Base-by-base conservation (phyloP, 1,140 invertebrate species). In the Drosophila paulistorum region DNA sequence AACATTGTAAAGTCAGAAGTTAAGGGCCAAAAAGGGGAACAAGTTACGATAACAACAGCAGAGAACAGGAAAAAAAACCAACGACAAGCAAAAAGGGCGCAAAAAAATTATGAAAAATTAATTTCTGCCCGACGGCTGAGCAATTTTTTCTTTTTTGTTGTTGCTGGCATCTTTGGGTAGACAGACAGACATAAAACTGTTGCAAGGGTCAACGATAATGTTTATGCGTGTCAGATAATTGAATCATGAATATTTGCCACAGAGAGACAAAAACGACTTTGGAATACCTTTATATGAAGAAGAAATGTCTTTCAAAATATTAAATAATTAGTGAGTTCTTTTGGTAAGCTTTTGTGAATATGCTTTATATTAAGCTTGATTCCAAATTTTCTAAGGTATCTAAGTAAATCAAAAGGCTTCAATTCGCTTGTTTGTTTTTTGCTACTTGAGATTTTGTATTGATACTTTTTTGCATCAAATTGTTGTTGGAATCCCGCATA, bases 51-150 rank as follows among this genome's bases (percentile, higher is more conserved):
- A 79, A 89, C 84, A 80, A 48, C 76, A 39, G 2, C 37, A 39
- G 37, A 5, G 37, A 68, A 54, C 55, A 65, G 41, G 39, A 65
- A 48, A 65, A 35, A 42, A 26, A 26, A 26, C 26, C 26, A 26
- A 26, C 26, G 26, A 26, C 26, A 14, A 7, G 45, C 45, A 74
- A 80, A 87, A 89, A 72, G 80, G 80, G 77, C 74, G 80, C 77
- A 89, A 89, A 89, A 87, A 89, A 89, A 89, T 89, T 89, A 89
- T 89, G 85, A 89, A 89, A 87, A 89, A 89, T 89, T 89, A 89
- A 89, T 89, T 89, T 89, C 80, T 89, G 84, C 74, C 84, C 84
- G 81, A 75, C 74, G 85, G 84, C 84, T 90, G 71, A 89, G 73
- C 67, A 65, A 61, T 62, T 68, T 30, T 81, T 73, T 72, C 64